Conservation (phyloP, 2,797 vertebrate species). For the Helarctos malayanus region DNA sequence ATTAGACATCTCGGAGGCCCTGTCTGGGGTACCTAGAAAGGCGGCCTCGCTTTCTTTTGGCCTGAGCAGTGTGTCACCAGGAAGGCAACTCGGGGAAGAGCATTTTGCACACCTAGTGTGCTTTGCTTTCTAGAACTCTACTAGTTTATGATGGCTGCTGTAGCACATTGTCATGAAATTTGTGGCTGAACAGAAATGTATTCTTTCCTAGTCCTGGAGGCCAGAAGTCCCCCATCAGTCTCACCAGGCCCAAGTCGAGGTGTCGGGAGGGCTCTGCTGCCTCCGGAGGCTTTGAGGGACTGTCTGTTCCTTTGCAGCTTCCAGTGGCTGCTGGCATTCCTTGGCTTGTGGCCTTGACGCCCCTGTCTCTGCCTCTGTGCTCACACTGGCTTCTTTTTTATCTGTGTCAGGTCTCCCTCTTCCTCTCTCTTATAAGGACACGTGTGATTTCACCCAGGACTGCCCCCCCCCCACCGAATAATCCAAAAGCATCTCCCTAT, state of each 20-base stretch:
- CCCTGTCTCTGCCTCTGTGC: background rate
- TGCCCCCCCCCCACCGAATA: too few relatives aligned
- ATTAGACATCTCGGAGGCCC: background rate
- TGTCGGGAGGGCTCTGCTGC: background rate
- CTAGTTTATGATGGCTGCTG: background rate
- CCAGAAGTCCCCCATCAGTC: background rate
- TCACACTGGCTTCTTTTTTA: background rate
- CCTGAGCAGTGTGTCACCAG: background rate
- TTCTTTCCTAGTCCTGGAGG: background rate
- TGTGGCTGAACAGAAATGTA: background rate
- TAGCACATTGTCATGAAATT: background rate
- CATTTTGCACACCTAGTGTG: too few relatives aligned
- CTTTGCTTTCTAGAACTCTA: background rate
- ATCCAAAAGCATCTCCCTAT: background rate
- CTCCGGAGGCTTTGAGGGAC: background rate
- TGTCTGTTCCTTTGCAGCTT: background rate
- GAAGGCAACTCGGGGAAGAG: background rate
- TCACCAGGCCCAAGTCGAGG: background rate
- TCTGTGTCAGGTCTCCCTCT: background rate
- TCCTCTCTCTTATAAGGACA: background rate
- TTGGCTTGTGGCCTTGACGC: background rate
- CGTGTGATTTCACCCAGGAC: background rate
- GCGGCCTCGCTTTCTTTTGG: background rate
- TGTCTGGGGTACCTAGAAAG: constrained; percentile 2
- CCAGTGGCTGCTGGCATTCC: background rate